Percentiles rank a stretch among this genome's conserved stretches.
Conservation (phyloP, 2,888 invertebrate genomes). For the Orchesella flavescens region DNA sequence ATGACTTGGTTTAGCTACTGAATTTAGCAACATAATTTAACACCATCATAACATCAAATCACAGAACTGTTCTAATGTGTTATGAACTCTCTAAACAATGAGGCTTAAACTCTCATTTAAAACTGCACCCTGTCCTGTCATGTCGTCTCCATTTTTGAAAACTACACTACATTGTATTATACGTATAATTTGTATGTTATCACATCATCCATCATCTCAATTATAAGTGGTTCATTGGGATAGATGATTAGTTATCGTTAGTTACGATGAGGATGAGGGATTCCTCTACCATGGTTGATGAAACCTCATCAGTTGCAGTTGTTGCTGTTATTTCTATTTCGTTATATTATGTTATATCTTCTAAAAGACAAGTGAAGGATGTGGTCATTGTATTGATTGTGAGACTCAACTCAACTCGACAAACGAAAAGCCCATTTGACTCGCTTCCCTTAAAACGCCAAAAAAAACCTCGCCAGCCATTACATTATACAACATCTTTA, state of each 20-base stretch:
- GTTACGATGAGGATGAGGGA: too few relatives aligned
- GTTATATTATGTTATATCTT: too few relatives aligned
- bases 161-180: too few relatives aligned
- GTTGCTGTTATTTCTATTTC: too few relatives aligned
- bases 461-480: not conserved
- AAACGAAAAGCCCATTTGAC: conserved; percentile 61
- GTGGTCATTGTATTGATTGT: conserved; percentile 61
- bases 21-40: conserved; percentile 1
- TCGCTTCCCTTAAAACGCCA: conserved; percentile 55
- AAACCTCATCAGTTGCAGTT: too few relatives aligned
- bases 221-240: conserved; percentile 10
- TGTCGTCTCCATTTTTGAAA: too few relatives aligned
- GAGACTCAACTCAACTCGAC: not conserved
- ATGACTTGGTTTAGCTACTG: conserved; percentile 2
- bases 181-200: too few relatives aligned
- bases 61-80: not conserved
- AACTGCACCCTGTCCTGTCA: not conserved
- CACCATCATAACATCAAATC: not conserved
- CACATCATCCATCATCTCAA: not conserved
- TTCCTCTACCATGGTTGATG: too few relatives aligned
- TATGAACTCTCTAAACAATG: too few relatives aligned
- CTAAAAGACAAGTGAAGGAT: conserved; percentile 51
- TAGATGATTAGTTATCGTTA: conserved; percentile 21
- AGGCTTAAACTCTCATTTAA: not conserved
- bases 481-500: conserved; percentile 8